Evolutionary conservation across 2,113 vertebrate species (phyloP).

Genomic region (Hippocampus barbouri): DNA sequence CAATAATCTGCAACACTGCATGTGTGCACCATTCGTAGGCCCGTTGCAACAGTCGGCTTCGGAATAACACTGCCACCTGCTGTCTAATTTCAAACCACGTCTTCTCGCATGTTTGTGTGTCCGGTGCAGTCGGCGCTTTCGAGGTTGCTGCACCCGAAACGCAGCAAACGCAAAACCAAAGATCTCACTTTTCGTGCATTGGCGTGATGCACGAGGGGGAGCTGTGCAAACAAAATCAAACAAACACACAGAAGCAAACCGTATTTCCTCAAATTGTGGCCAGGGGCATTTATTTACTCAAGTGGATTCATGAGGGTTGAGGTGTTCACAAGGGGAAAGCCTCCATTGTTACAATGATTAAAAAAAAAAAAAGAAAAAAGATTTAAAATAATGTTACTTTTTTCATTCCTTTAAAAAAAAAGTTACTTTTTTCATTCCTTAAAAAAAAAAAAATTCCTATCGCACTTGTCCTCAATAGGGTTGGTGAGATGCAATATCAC

Average conservation of each 20-base stretch:
- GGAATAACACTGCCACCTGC: slow-evolving; percentile 58
- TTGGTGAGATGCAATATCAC: too few species aligned
- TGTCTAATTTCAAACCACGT: slow-evolving; percentile 30
- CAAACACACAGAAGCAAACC: slow-evolving; percentile 7
- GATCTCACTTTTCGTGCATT: not conserved
- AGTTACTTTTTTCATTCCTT: too few species aligned
- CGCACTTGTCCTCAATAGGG: too few species aligned
- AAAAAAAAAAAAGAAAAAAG: too few species aligned
- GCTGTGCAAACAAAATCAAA: slow-evolving; percentile 17
- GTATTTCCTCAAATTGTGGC: slow-evolving; percentile 1
- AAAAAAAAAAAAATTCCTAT: too few species aligned
- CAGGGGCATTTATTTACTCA: not conserved
- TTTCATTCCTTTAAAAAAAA: too few species aligned
- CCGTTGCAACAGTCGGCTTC: not conserved
- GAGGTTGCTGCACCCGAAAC: slow-evolving; percentile 12
- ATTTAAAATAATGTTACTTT: too few species aligned
- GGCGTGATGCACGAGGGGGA: slow-evolving; percentile 1
- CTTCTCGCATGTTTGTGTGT: slow-evolving; percentile 10
- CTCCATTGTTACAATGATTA: not conserved
- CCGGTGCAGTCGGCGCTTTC: not conserved
- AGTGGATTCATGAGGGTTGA: not conserved
- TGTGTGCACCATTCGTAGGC: not conserved
- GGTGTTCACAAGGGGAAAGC: too few species aligned
- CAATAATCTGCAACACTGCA: slow-evolving; percentile 15
- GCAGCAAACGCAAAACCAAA: slow-evolving; percentile 4